Conservation (phyloP, 92 coral and sea anemone species). For the Actinostola sp. region DNA sequence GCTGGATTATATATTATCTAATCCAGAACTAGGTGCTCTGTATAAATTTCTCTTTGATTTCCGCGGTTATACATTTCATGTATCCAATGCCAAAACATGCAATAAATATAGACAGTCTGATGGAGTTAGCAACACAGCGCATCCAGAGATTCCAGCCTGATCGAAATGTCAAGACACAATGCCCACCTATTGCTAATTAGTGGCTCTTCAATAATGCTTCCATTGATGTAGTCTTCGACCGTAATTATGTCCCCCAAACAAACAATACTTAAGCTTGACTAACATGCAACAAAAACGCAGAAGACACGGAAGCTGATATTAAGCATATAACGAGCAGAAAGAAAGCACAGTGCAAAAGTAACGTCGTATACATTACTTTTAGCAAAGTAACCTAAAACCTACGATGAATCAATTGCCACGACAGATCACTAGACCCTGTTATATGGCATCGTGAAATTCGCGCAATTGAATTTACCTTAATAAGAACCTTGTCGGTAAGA, state of each 20-base stretch:
- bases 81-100: too few species aligned
- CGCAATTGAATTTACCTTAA: constrained; percentile 38
- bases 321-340: constrained; percentile 12
- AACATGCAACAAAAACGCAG: neutral
- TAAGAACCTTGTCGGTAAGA: constrained; percentile 10
- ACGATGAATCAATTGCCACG: constrained; percentile 54
- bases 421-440: constrained; percentile 16
- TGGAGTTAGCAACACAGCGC: constrained; percentile 11
- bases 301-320: neutral
- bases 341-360: constrained; percentile 5
- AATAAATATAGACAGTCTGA: neutral
- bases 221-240: constrained; percentile 12
- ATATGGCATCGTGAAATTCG: constrained; percentile 17
- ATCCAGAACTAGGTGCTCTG: constrained; percentile 5
- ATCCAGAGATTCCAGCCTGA: constrained; percentile 21
- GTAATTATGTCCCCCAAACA: neutral
- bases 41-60: neutral
- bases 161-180: constrained; percentile 34
- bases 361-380: constrained; percentile 27
- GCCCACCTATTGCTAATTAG: constrained; percentile 44
- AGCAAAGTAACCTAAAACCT: constrained; percentile 46
- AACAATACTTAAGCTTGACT: neutral
- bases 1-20: neutral
- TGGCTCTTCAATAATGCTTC: constrained; percentile 22
- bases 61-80: neutral